Evolutionary conservation across 2,113 vertebrate genomes (phyloP).

Genomic region (Eurypyga helias): DNA sequence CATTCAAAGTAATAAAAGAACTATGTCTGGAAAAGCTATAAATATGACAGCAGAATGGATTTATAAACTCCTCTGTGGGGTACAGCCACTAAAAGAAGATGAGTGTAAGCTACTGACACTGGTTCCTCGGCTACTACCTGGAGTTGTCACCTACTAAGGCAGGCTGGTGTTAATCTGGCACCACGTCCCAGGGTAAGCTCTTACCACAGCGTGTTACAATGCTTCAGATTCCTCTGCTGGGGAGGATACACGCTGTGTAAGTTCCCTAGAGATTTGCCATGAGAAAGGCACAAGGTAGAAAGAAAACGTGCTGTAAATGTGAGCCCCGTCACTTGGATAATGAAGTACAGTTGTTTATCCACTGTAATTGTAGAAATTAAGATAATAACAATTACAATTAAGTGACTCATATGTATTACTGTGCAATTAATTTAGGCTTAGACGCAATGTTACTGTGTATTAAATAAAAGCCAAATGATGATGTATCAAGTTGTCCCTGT

Average conservation of each 20-base stretch:
- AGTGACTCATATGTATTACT: constrained; percentile 30
- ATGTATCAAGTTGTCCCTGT: background rate
- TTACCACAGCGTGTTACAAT: accelerated
- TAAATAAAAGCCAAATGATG: background rate
- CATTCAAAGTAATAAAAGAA: background rate
- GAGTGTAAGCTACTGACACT: background rate
- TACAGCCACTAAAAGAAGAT: background rate
- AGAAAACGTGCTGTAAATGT: background rate
- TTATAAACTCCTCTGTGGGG: background rate
- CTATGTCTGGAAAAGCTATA: background rate
- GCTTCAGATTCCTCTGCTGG: background rate
- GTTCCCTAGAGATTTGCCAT: background rate
- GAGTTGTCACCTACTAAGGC: background rate
- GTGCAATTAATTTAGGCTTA: constrained; percentile 33
- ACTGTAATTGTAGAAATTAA: constrained; percentile 41
- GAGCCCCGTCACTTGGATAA: background rate
- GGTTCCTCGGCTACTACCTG: background rate
- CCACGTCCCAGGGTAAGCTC: background rate
- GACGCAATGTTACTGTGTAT: constrained; percentile 15
- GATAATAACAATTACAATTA: constrained; percentile 55
- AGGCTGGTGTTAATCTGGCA: background rate
- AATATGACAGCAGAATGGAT: background rate
- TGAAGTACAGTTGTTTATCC: constrained; percentile 3
- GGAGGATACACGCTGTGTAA: background rate
- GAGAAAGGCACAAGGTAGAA: background rate